Conservation (phyloP, 2,888 invertebrate species). For the Nemurella pictetii region DNA sequence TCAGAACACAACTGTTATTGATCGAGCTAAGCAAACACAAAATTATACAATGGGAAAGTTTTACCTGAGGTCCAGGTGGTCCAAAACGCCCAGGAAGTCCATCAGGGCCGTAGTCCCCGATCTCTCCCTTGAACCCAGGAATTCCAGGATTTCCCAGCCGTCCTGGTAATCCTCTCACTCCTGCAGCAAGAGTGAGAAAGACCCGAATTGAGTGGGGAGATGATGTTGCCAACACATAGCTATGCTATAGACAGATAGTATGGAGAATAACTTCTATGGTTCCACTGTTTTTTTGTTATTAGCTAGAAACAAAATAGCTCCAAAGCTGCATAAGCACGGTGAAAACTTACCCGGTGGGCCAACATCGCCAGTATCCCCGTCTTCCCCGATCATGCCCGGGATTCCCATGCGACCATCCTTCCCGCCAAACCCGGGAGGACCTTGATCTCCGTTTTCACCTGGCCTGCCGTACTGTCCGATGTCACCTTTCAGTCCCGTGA, state of each 20-base stretch:
- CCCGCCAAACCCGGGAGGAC: constrained; percentile 51
- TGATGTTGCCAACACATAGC: too few relatives aligned
- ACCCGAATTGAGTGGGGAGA: too few relatives aligned
- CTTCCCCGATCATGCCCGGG: constrained; percentile 46
- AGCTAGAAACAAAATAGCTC: too few relatives aligned
- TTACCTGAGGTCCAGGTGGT: constrained; percentile 35
- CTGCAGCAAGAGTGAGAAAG: too few relatives aligned
- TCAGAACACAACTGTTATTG: too few relatives aligned
- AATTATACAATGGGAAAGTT: neutral
- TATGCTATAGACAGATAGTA: too few relatives aligned
- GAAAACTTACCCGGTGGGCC: constrained; percentile 40
- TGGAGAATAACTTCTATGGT: too few relatives aligned
- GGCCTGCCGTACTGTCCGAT: constrained; percentile 48
- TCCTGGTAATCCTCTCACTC: constrained; percentile 39
- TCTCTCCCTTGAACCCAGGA: constrained; percentile 52
- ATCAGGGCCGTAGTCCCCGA: constrained; percentile 48
- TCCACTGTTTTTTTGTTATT: too few relatives aligned
- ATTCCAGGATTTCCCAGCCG: constrained; percentile 43
- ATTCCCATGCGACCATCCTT: constrained; percentile 51
- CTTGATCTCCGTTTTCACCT: constrained; percentile 50
- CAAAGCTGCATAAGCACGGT: too few relatives aligned
- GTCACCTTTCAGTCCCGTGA: constrained; percentile 52
- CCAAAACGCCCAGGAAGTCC: constrained; percentile 45
- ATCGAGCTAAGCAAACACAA: too few relatives aligned
- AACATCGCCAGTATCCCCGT: constrained; percentile 44